Percentiles rank a stretch among this genome's conserved stretches.
Evolutionary conservation across 1,140 invertebrate species (phyloP).

Genomic region (Dendroctonus valens): DNA sequence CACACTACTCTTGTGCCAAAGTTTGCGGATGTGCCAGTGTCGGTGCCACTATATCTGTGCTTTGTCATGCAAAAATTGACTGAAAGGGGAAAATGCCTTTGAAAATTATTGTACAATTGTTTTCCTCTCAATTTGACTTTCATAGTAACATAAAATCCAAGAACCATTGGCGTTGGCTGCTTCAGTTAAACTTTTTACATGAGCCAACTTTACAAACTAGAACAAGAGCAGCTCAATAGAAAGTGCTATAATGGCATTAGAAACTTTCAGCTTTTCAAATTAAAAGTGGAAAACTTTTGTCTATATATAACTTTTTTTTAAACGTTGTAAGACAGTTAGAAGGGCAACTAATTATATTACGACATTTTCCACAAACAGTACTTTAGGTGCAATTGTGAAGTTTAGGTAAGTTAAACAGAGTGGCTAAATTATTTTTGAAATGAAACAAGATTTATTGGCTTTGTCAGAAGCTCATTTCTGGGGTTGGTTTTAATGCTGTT

Average conservation of each 20-base stretch:
- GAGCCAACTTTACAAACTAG: background rate
- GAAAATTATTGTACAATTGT: background rate
- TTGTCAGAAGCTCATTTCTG: background rate
- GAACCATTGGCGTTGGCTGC: background rate
- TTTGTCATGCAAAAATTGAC: conserved; percentile 45
- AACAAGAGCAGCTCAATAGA: too few relatives aligned
- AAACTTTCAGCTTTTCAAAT: too few relatives aligned
- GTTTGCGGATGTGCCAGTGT: conserved; percentile 44
- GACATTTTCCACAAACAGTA: conserved; percentile 33
- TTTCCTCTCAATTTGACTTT: too few relatives aligned
- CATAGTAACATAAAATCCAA: too few relatives aligned
- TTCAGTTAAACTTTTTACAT: background rate
- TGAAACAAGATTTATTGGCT: conserved; percentile 2
- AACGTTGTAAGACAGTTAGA: background rate
- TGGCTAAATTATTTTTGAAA: conserved; percentile 3
- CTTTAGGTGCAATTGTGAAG: conserved; percentile 24
- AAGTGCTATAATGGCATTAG: too few relatives aligned
- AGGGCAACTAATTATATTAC: background rate
- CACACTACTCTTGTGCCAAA: conserved; percentile 45
- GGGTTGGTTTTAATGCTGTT: conserved; percentile 17
- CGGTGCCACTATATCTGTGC: conserved; percentile 43
- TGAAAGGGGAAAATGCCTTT: conserved; percentile 34
- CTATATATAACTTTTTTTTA: too few relatives aligned
- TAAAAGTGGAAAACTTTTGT: too few relatives aligned
- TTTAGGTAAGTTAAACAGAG: conserved; percentile 1